phyloP scores from a whole-genome alignment of 35 echinoderm and acorn worm genomes.

The Acanthaster planci region DNA sequence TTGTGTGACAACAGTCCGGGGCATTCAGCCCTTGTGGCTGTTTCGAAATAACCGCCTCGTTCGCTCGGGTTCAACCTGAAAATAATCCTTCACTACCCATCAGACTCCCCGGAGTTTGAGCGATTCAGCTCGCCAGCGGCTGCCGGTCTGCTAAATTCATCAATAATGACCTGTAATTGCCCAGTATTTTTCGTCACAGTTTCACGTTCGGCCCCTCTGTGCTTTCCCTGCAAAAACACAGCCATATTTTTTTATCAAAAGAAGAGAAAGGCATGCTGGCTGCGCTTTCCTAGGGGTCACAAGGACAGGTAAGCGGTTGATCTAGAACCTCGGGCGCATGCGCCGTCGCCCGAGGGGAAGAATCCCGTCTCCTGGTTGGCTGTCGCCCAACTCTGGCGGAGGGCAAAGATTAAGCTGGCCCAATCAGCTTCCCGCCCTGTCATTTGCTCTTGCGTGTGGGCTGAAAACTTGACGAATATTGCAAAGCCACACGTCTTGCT shows the following conservation, averaged over 20 bases:
- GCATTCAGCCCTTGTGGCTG: not conserved
- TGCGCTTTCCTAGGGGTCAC: not conserved
- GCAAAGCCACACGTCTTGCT: not conserved
- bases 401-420: conserved; percentile 4
- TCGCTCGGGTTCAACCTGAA: not conserved
- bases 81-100: not conserved
- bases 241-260: no score
- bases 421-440: conserved; percentile 23
- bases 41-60: not conserved
- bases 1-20: no score
- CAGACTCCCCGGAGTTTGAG: conserved; percentile 9
- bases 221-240: not conserved
- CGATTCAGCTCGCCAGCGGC: not conserved
- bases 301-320: not conserved
- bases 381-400: not conserved
- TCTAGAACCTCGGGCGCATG: not conserved
- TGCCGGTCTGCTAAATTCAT: conserved; percentile 15
- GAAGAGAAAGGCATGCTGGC: no score
- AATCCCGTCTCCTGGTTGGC: conserved; percentile 25
- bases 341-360: conserved; percentile 13
- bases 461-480: conserved; percentile 19
- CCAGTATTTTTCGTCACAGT: conserved; percentile 11
- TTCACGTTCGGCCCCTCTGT: conserved; percentile 6
- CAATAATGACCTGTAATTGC: conserved; percentile 20
- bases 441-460: conserved; percentile 30